A percentile compares a stretch with the other conserved stretches of the same genome.
These are phyloP conservation scores for Pedetes capensis DNA, from an alignment of 2,113 vertebrate species.

Conservation along the genomic window DNA sequence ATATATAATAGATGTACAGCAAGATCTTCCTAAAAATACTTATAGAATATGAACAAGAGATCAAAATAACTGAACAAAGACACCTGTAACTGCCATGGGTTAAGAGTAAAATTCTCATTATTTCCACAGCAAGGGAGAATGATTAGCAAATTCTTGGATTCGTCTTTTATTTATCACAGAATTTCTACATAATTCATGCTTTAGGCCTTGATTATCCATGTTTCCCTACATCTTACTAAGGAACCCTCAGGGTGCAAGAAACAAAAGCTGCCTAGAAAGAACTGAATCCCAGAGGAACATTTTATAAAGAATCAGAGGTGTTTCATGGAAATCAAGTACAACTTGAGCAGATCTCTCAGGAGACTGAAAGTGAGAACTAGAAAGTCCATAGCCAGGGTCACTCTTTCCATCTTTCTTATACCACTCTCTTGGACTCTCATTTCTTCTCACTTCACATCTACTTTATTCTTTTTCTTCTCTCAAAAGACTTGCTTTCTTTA, in stretches of 20 bases:
- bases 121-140: slow-evolving; percentile 7
- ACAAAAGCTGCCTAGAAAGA: slow-evolving; percentile 25
- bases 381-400: neutral
- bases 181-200: slow-evolving; percentile 57
- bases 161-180: slow-evolving; percentile 35
- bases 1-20: neutral
- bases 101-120: slow-evolving; percentile 40
- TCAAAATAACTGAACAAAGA: slow-evolving; percentile 38
- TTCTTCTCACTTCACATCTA: neutral
- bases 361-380: neutral
- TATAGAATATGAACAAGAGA: slow-evolving; percentile 22
- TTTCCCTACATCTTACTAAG: slow-evolving; percentile 31
- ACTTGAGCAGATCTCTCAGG: neutral
- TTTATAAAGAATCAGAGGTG: neutral
- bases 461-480: slow-evolving; percentile 5
- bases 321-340: neutral
- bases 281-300: neutral
- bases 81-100: neutral
- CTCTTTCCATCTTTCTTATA: neutral
- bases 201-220: slow-evolving; percentile 31
- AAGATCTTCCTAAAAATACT: neutral
- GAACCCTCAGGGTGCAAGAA: slow-evolving; percentile 30
- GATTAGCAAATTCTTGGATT: slow-evolving; percentile 50
- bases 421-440: neutral
- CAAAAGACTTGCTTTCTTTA: neutral